These are phyloP conservation scores for Eupithecia subfuscata DNA, from an alignment of 2,888 invertebrate species.

Conservation along the genomic window DNA sequence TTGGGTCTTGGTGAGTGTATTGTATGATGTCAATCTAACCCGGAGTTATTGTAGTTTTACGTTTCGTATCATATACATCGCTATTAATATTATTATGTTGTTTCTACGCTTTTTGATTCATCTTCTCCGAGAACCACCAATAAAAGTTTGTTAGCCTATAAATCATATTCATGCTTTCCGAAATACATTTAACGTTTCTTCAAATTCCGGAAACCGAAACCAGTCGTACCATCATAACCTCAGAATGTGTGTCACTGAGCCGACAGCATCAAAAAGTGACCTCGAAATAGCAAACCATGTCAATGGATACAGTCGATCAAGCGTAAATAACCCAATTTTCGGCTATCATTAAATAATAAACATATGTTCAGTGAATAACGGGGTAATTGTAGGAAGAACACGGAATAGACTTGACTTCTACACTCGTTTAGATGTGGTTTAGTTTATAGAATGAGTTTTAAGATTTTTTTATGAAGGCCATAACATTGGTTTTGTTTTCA, in stretches of 20 bases:
- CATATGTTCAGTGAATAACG: constrained; percentile 30
- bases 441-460: background rate
- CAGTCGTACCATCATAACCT: constrained; percentile 8
- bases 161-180: constrained; percentile 3
- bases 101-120: background rate
- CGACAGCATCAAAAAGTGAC: constrained; percentile 28
- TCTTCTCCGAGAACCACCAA: background rate
- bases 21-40: too few relatives aligned
- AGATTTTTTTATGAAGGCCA: too few relatives aligned
- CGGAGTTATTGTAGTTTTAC: background rate
- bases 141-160: background rate
- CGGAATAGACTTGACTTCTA: background rate
- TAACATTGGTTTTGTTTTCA: too few relatives aligned
- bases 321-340: constrained; percentile 33
- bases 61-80: too few relatives aligned
- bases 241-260: constrained; percentile 20
- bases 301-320: constrained; percentile 28
- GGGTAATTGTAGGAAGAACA: constrained; percentile 10
- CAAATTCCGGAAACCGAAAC: constrained; percentile 16
- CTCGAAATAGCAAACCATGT: constrained; percentile 15
- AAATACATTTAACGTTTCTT: constrained; percentile 4
- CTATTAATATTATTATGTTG: background rate
- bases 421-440: background rate
- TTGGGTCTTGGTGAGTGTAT: too few relatives aligned
- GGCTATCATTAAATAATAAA: constrained; percentile 37